Evolutionary conservation across 2,113 vertebrate genomes (phyloP).

Genomic region (Alligator mississippiensis): DNA sequence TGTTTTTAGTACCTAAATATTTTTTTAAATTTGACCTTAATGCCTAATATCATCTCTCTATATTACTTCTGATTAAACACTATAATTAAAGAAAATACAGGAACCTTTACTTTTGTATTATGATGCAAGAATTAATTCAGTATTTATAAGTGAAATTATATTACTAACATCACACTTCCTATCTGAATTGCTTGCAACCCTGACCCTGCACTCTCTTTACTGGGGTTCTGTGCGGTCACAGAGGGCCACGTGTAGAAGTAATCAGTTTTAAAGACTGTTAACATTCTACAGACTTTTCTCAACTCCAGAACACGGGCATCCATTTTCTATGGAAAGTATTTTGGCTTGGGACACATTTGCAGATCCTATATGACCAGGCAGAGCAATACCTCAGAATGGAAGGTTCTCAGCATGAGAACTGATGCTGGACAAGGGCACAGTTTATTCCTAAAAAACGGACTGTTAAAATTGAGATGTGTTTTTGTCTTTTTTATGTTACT

Average conservation of each 20-base stretch:
- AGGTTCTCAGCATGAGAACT: not conserved
- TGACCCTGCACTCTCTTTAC: too few species aligned
- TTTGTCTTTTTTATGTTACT: not conserved
- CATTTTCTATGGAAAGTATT: accelerated
- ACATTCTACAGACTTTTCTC: not conserved
- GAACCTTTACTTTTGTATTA: not conserved
- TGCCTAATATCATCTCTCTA: not conserved
- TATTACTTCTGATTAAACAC: accelerated
- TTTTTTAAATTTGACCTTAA: not conserved
- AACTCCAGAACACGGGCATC: accelerated
- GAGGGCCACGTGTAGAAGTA: accelerated
- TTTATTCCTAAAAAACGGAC: not conserved
- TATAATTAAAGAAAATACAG: not conserved
- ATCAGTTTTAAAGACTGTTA: not conserved
- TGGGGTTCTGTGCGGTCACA: not conserved
- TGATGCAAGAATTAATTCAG: not conserved
- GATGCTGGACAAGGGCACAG: not conserved
- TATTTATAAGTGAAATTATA: too few species aligned
- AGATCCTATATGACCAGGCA: not conserved
- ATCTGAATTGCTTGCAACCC: too few species aligned
- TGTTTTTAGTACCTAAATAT: not conserved
- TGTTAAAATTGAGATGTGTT: not conserved
- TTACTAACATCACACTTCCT: too few species aligned
- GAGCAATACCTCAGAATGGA: not conserved
- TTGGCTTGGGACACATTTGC: not conserved